phyloP scores from a whole-genome alignment of 1,140 invertebrate genomes.

The Zaprionus tsacasi region DNA sequence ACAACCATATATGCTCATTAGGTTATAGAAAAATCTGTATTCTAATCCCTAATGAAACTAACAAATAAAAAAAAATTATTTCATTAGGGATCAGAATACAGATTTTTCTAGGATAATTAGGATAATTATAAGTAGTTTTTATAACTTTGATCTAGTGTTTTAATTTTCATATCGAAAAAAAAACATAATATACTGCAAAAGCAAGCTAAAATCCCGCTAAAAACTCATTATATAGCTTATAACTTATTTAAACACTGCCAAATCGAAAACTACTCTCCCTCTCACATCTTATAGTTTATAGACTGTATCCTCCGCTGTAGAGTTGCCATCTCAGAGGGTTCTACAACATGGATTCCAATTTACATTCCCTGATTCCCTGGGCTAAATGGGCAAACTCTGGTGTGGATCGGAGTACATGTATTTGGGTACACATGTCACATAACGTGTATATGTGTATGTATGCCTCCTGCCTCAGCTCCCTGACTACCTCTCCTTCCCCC shows the following conservation, averaged over 20 bases:
- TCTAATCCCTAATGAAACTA: no score
- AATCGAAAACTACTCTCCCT: neutral
- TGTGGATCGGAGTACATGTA: neutral
- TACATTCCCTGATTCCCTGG: neutral
- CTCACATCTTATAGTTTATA: neutral
- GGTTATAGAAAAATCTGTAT: no score
- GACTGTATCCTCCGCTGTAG: neutral
- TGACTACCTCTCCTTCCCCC: no score
- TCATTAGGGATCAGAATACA: no score
- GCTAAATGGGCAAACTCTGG: neutral
- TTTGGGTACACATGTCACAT: neutral
- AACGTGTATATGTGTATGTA: neutral
- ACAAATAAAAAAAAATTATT: no score
- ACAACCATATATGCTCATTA: no score
- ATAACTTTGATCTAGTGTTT: no score
- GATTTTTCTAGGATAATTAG: no score
- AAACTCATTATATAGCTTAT: neutral
- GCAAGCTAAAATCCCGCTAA: neutral
- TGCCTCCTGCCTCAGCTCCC: no score
- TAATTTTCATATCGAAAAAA: no score
- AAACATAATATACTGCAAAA: no score
- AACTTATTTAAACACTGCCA: neutral
- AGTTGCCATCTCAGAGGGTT: neutral
- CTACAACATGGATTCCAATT: neutral
- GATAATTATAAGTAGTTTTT: no score